Percentiles rank a stretch among this genome's conserved stretches.
These are phyloP conservation scores for Rynchops niger DNA, from an alignment of 2,113 vertebrate genomes.

Conservation along the genomic window DNA sequence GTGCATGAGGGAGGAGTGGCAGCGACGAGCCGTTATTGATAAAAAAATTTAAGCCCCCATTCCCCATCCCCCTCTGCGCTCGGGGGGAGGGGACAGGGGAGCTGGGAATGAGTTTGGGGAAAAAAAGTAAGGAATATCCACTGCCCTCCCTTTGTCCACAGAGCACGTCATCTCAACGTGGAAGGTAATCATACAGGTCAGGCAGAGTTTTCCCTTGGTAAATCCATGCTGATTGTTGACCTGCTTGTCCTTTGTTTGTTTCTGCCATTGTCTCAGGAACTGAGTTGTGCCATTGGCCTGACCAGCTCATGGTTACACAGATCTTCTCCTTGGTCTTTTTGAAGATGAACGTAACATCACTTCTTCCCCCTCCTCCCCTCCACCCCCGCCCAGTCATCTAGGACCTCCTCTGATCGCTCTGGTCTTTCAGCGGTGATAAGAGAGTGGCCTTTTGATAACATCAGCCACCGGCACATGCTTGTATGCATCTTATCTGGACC, in stretches of 20 bases:
- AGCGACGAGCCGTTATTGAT: neutral
- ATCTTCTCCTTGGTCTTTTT: neutral
- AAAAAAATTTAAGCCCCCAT: too few relatives aligned
- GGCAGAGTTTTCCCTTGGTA: neutral
- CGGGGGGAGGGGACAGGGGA: accelerated
- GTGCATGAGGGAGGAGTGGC: neutral
- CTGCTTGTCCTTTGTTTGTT: neutral
- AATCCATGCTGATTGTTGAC: neutral
- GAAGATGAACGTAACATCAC: neutral
- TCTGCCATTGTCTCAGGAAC: neutral
- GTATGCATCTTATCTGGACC: neutral
- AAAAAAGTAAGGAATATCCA: neutral
- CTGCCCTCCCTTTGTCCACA: neutral
- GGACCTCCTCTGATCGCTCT: neutral
- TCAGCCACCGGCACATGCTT: accelerated
- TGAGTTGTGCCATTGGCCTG: neutral
- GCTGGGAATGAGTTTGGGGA: neutral
- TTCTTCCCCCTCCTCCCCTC: neutral
- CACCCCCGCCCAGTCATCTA: neutral
- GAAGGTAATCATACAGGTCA: neutral
- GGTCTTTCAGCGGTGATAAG: neutral
- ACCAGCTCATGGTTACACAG: neutral
- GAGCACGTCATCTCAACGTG: neutral
- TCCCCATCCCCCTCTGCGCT: accelerated
- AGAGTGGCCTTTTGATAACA: neutral